Evolutionary conservation across 2,113 vertebrate species (phyloP).

Genomic region (Pteruthius melanotis): DNA sequence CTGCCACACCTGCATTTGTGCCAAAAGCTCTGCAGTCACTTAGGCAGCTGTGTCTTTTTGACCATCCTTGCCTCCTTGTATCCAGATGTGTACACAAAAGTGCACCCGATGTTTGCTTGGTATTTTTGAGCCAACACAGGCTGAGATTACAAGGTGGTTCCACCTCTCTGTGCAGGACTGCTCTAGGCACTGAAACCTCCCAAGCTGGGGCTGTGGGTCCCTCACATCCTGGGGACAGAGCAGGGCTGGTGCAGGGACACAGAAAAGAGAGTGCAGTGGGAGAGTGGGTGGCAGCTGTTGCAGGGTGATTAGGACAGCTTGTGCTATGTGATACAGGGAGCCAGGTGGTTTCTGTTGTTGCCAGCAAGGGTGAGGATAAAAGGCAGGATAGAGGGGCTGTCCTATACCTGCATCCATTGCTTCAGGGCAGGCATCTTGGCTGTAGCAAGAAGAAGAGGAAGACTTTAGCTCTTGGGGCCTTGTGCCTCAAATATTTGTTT

Average conservation of each 20-base stretch:
- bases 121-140: background rate
- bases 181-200: background rate
- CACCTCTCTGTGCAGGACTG: background rate
- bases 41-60: background rate
- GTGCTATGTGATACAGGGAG: background rate
- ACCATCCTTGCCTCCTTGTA: background rate
- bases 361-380: background rate
- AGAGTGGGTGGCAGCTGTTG: background rate
- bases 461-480: background rate
- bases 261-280: background rate
- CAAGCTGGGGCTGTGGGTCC: rapidly evolving
- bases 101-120: background rate
- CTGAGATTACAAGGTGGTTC: background rate
- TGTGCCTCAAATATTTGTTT: background rate
- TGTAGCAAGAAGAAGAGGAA: background rate
- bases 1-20: background rate
- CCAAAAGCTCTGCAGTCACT: background rate
- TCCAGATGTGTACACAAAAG: background rate
- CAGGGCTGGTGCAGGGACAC: background rate
- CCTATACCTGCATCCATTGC: background rate
- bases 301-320: background rate
- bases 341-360: background rate
- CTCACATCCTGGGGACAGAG: rapidly evolving
- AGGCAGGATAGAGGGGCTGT: background rate
- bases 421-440: background rate